These are phyloP conservation scores for Pollenia griseotomentosa DNA, from an alignment of 2,888 invertebrate genomes.

Conservation along the genomic window DNA sequence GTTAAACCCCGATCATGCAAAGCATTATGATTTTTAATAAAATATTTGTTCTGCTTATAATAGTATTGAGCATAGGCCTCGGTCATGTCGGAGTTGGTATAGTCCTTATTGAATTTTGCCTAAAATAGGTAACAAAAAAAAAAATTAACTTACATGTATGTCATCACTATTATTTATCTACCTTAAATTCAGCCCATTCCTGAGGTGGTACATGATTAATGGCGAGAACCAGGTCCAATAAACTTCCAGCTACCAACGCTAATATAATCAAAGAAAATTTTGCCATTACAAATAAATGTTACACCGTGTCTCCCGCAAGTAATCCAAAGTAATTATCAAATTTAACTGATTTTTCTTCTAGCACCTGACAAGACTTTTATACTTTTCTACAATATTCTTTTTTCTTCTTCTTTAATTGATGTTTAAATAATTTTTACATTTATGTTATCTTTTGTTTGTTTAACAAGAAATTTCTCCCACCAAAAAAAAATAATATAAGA, in stretches of 20 bases:
- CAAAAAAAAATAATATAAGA: no score
- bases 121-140: neutral
- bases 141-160: neutral
- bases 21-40: conserved; percentile 74
- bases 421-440: conserved; percentile 21
- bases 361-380: conserved; percentile 18
- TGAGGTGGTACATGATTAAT: conserved; percentile 28
- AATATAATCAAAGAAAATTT: conserved; percentile 1
- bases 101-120: conserved; percentile 53
- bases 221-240: neutral
- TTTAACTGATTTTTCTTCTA: conserved; percentile 21
- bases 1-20: conserved; percentile 51
- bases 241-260: neutral
- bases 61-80: conserved; percentile 77
- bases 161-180: neutral
- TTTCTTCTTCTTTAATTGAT: neutral
- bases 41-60: conserved; percentile 56
- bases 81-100: conserved; percentile 3
- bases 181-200: conserved; percentile 43
- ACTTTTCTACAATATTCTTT: neutral
- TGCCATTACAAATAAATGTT: neutral
- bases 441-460: conserved; percentile 21
- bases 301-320: neutral
- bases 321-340: conserved; percentile 9
- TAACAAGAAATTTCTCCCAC: conserved; percentile 43